Evolutionary conservation across 2,797 vertebrate genomes (phyloP).

Genomic region (Gymnoscopelus braueri): DNA sequence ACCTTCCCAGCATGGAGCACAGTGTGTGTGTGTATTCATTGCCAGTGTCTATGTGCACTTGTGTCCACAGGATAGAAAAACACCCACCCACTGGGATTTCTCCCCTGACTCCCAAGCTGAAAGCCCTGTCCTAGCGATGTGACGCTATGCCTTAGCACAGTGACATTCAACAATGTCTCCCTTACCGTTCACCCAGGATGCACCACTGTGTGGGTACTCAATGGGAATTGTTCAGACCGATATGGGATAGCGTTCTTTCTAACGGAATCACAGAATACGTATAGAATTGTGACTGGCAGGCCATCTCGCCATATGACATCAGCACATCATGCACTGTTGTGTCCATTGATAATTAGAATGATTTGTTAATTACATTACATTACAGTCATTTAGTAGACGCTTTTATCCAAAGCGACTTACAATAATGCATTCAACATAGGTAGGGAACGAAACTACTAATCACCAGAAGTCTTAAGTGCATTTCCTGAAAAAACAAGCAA

Average conservation of each 20-base stretch:
- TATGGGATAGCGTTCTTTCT: constrained; percentile 65
- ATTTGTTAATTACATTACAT: no score
- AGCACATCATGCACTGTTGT: constrained; percentile 11
- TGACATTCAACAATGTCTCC: constrained; percentile 73
- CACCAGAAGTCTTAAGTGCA: no score
- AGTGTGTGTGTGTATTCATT: constrained; percentile 46
- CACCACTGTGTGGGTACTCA: constrained; percentile 40
- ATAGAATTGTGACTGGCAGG: constrained; percentile 42
- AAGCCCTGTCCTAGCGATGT: constrained; percentile 70
- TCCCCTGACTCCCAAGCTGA: constrained; percentile 65
- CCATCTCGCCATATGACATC: constrained; percentile 43
- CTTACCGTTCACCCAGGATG: constrained; percentile 24
- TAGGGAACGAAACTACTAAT: no score
- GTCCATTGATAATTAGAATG: constrained; percentile 61
- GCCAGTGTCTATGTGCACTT: background rate
- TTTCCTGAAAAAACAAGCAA: no score
- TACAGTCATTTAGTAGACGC: no score
- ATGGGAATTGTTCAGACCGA: constrained; percentile 44
- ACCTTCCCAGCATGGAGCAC: constrained; percentile 78
- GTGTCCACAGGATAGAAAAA: constrained; percentile 57
- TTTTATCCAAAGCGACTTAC: no score
- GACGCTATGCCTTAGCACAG: constrained; percentile 59
- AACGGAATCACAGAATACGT: constrained; percentile 58
- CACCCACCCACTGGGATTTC: constrained; percentile 67
- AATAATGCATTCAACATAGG: no score